Evolutionary conservation across 2,797 vertebrate genomes (phyloP), one percentile per base, ranked within the genome.

Genomic region (Amniataba percoides): DNA sequence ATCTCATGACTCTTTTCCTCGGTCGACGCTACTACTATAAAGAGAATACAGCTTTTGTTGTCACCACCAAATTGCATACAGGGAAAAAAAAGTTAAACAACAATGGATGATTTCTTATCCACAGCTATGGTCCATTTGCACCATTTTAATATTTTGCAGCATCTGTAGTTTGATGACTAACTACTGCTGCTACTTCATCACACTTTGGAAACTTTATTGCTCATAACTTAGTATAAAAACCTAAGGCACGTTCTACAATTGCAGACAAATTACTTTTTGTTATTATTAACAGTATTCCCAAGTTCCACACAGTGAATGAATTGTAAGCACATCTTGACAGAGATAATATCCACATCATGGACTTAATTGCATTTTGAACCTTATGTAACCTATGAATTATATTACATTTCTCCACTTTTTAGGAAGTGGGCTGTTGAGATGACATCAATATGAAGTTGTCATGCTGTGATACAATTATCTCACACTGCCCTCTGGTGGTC

Each of bases 401-500:
- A 75, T 74, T 81, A 21, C 16, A 19, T 77, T 52, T 68, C 31
- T 57, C 14, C 27, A 10, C 34, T 56, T 68, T 78, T 76, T 27
- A n/a, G 25, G 56, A 72, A 16, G 53, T 66, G 61, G 69, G 53
- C 68, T 80, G 60, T 56, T 36, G 65, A 34, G 66, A 53, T 31
- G 64, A 46, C 55, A 45, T 70, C 52, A 60, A 27, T 66, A 9
- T 64, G 14, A 70, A 8, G 53, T 49, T 61, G 12, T 42, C 65
- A 36, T 64, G 49, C 58, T 74, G 71, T 45, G 49, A 48, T 46
- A 82, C 1, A 39, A 39, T 81, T 80, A 74, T 87, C 42, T 70
- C 71, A 80, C 81, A 92, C 71, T 14, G 88, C 91, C 91, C 91
- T 89, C 94, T 93, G 74, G 63, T 93, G 93, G 91, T 45, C 23